Conservation (phyloP, 2,797 vertebrate species). For the Ctenosaura bakeri region DNA sequence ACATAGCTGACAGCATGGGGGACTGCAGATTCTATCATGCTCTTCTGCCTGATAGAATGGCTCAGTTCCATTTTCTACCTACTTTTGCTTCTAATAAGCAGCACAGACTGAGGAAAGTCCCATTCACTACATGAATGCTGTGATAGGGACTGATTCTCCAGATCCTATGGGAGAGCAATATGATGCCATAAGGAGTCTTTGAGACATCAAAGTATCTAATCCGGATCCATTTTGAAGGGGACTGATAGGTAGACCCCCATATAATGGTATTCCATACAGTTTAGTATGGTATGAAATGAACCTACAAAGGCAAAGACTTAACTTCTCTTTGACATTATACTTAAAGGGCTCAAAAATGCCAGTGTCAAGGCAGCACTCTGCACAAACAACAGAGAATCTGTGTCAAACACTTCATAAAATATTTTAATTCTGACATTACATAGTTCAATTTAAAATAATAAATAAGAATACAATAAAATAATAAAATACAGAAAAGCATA, state of each 20-base stretch:
- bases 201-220: not conserved
- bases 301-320: not conserved
- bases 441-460: not conserved
- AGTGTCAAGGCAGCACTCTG: too few species aligned
- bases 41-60: too few species aligned
- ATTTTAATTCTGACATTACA: not conserved
- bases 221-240: not conserved
- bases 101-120: not conserved
- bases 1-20: too few species aligned
- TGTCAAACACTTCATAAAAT: not conserved
- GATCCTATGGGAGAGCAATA: not conserved
- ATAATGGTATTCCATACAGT: too few species aligned
- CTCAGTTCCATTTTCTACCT: too few species aligned
- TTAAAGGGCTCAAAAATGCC: too few species aligned
- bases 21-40: too few species aligned
- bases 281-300: not conserved
- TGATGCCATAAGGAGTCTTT: not conserved
- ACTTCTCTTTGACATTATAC: too few species aligned
- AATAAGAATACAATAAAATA: not conserved
- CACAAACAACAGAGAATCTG: too few species aligned
- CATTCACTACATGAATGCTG: not conserved
- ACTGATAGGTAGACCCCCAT: too few species aligned
- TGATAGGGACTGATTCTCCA: not conserved
- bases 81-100: not conserved
- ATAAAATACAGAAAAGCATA: not conserved